Percentiles rank a stretch among this genome's conserved stretches.
Conservation (phyloP, 1,140 invertebrate species). For the Halesus radiatus region DNA sequence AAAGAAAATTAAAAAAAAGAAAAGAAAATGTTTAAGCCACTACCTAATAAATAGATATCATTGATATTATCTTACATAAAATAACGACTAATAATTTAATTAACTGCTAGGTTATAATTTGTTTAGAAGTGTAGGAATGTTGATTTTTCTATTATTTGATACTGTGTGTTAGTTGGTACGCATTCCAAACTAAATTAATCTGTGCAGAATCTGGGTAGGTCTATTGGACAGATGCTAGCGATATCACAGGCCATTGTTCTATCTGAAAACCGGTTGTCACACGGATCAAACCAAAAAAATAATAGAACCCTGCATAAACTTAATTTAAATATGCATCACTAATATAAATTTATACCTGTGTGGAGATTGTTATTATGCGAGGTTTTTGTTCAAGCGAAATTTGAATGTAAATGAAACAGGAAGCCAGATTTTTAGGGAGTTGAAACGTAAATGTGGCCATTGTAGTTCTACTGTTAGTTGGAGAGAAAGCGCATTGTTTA, state of each 20-base stretch:
- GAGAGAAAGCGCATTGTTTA: conserved; percentile 10
- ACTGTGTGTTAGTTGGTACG: too few relatives aligned
- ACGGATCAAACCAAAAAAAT: conserved; percentile 30
- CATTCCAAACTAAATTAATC: too few relatives aligned
- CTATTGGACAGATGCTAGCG: conserved; percentile 42
- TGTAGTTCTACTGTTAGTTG: neutral
- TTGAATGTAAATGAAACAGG: conserved; percentile 54
- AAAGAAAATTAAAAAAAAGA: too few relatives aligned
- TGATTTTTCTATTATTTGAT: too few relatives aligned
- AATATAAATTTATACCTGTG: conserved; percentile 52
- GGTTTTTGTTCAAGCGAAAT: conserved; percentile 51
- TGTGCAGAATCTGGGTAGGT: neutral
- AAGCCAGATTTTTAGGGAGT: conserved; percentile 33
- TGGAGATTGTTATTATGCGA: conserved; percentile 42
- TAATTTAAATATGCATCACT: conserved; percentile 53
- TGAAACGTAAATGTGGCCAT: conserved; percentile 7
- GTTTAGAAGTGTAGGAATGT: too few relatives aligned
- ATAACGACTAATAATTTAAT: too few relatives aligned
- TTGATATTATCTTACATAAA: too few relatives aligned
- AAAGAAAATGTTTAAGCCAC: too few relatives aligned
- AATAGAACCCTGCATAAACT: conserved; percentile 43
- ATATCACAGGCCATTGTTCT: conserved; percentile 38
- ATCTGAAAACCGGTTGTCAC: conserved; percentile 46
- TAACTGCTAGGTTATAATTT: too few relatives aligned
- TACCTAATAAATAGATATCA: too few relatives aligned